Conservation (phyloP, 2,797 vertebrate species). For the Neomorphus geoffroyi region DNA sequence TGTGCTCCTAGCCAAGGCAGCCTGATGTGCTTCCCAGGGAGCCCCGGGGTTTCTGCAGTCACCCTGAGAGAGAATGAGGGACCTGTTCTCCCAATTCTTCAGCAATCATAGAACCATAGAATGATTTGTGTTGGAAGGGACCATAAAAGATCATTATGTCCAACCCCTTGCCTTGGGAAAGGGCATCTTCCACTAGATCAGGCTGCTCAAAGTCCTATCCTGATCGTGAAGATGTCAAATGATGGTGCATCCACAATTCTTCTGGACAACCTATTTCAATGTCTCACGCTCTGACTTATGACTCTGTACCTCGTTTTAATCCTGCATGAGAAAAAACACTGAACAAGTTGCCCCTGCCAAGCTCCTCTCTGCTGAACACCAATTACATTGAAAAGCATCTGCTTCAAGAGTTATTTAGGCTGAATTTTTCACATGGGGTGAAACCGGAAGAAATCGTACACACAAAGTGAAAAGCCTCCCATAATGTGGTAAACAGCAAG, state of each 20-base stretch:
- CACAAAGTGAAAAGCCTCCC: not conserved
- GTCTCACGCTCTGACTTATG: not conserved
- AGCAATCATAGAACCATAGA: not conserved
- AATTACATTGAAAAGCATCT: not conserved
- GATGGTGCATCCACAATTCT: not conserved
- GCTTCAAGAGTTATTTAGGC: not conserved
- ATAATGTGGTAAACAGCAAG: not conserved
- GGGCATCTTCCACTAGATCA: not conserved
- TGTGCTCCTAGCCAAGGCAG: not conserved
- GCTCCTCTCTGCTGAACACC: not conserved
- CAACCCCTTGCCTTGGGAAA: not conserved
- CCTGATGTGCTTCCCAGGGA: not conserved
- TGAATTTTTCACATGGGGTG: not conserved
- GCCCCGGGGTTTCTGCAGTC: not conserved
- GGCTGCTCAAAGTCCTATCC: not conserved
- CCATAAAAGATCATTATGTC: not conserved
- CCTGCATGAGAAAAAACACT: not conserved
- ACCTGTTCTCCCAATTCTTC: not conserved
- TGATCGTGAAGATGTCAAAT: not conserved
- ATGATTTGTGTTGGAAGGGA: not conserved
- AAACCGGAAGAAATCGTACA: not conserved
- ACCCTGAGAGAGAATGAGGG: not conserved
- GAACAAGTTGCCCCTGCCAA: not conserved
- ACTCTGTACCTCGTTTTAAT: not conserved
- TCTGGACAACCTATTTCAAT: not conserved